Base-by-base conservation (phyloP, 1,140 invertebrate genomes). In the Microvelia longipes region DNA sequence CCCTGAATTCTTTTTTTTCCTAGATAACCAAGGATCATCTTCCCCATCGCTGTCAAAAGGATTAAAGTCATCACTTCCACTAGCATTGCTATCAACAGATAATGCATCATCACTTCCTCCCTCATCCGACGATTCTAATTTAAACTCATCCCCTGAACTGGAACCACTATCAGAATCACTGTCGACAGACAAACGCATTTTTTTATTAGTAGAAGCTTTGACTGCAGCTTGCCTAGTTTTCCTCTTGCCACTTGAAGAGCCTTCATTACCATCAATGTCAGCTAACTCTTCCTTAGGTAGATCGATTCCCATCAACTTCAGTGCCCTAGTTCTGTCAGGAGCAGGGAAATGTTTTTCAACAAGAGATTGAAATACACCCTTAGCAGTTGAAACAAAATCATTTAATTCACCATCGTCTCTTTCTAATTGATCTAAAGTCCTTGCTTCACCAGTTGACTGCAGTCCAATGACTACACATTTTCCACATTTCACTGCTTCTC, bases 381-480 rank as follows among this genome's bases (percentile, higher is more conserved):
- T 98, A 68, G 96, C 95, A 19, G 96, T 98, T 29, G 96, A 98
- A 0, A 99, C 96, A 84, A 99, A 99, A 80, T 98, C 96, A 67
- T 85, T 91, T 5, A 99, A 84, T 80, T 99, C 96, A 24, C 94
- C 96, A 75, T 97, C 95, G 76, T 92, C 90, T 66, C 93, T 86
- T 80, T 98, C 96, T 1, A 99, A 79, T 79, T 96, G 92, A 79
- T 99, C 96, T 27, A 98, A 80, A 0, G 96, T 99, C 65, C 95
- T 83, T 0, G 96, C 95, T 83, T 99, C 97, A 29, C 97, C 97
- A 0, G 97, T 99, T 50, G 94, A 97, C 81, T 99, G 97, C 29
- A 99, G 82, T 71, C 97, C 98, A 77, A 99, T 99, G 5, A 99
- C 97, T 30, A 99, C 96, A 82, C 96, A 98, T 82, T 97, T 98